phyloP scores from a whole-genome alignment of 2,113 vertebrate species.

The Emydura subglobosa region DNA sequence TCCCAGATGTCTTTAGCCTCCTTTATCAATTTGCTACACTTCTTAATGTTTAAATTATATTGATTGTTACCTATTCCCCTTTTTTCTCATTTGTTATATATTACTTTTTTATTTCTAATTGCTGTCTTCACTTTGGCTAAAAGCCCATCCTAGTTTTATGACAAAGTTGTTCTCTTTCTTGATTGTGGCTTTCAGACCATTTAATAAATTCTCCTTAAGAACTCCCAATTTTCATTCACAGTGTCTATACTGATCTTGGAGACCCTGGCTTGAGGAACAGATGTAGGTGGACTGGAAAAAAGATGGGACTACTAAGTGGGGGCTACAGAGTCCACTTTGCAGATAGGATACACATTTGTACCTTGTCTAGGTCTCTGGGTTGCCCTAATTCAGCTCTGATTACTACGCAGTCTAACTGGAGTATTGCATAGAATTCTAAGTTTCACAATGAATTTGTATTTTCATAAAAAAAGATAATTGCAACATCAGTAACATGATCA shows the following conservation, averaged over 20 bases:
- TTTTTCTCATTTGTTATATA: neutral
- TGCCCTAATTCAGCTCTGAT: neutral
- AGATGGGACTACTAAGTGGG: neutral
- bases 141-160: neutral
- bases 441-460: slow-evolving; percentile 10
- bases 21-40: neutral
- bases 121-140: neutral
- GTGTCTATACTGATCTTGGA: neutral
- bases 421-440: slow-evolving; percentile 18
- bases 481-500: slow-evolving; percentile 27
- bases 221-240: neutral
- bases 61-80: neutral
- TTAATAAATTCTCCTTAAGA: neutral
- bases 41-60: neutral
- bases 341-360: neutral
- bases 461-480: neutral
- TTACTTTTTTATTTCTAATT: neutral
- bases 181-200: neutral
- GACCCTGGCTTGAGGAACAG: neutral
- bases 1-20: neutral
- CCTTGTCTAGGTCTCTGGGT: neutral
- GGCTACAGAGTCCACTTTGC: neutral
- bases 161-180: neutral
- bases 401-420: neutral
- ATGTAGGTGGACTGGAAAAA: neutral